A percentile compares a stretch with the other conserved stretches of the same genome.
Evolutionary conservation across 2,888 invertebrate genomes (phyloP).

Genomic region (Drosophila sordidapex): DNA sequence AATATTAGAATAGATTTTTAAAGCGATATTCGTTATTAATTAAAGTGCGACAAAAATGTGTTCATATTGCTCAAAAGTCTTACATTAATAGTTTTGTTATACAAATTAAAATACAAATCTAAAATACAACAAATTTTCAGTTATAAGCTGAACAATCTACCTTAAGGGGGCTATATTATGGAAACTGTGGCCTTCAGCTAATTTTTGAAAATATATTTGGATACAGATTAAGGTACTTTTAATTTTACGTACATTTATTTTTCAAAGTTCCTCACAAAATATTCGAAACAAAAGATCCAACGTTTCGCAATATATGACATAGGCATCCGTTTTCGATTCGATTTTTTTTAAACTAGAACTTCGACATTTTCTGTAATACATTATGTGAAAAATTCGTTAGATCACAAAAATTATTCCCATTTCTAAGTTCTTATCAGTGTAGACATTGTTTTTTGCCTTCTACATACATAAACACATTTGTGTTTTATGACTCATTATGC

Average conservation of each 20-base stretch:
- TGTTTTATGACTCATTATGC: neutral
- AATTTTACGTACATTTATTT: neutral
- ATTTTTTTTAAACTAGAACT: neutral
- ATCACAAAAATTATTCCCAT: fast-evolving
- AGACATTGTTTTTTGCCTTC: neutral
- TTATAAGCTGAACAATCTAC: neutral
- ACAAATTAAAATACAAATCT: neutral
- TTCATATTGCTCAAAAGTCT: neutral
- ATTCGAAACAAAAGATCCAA: neutral
- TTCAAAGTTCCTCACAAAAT: too few species aligned
- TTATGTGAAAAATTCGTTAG: neutral
- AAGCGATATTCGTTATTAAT: neutral
- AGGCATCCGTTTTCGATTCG: neutral
- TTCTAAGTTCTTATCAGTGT: neutral
- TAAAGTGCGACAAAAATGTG: neutral
- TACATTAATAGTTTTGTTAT: neutral
- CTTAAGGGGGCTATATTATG: neutral
- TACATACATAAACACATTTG: neutral
- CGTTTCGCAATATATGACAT: too few species aligned
- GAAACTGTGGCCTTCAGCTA: neutral
- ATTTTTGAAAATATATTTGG: neutral
- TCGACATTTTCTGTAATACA: neutral
- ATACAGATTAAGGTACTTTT: neutral
- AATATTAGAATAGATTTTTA: neutral
- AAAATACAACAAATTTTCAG: neutral